phyloP scores from a whole-genome alignment of 2,113 vertebrate species.

The Nymphicus hollandicus region DNA sequence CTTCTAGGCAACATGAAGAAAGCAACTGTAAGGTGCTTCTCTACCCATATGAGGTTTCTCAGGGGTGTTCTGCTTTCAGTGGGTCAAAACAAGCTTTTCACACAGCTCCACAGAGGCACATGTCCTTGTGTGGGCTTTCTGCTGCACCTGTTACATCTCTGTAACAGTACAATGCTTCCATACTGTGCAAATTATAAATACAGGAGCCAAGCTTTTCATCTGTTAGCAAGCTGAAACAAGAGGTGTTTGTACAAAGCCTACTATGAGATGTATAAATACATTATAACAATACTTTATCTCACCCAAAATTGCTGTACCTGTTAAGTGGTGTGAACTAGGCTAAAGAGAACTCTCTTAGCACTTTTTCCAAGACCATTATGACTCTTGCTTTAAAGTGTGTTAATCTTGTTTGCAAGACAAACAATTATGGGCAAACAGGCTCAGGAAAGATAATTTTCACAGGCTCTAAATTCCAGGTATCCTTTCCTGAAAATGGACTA shows the following conservation, averaged over 20 bases:
- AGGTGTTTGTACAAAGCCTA: not conserved
- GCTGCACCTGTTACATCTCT: not conserved
- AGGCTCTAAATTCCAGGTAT: not conserved
- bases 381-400: not conserved
- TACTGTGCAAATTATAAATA: fast-evolving
- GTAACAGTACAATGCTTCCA: not conserved
- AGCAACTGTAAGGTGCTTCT: not conserved
- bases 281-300: not conserved
- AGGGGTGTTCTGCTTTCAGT: not conserved
- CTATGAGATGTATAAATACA: not conserved
- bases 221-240: not conserved
- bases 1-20: not conserved
- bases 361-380: not conserved
- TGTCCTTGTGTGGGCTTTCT: not conserved
- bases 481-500: not conserved
- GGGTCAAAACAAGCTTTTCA: not conserved
- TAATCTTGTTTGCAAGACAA: not conserved
- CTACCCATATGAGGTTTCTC: not conserved
- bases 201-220: not conserved
- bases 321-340: not conserved
- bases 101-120: not conserved
- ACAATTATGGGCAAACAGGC: not conserved
- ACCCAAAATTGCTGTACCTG: not conserved
- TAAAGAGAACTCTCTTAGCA: not conserved
- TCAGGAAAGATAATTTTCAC: not conserved